Conservation (phyloP, 2,113 vertebrate species). For the Spea bombifrons region DNA sequence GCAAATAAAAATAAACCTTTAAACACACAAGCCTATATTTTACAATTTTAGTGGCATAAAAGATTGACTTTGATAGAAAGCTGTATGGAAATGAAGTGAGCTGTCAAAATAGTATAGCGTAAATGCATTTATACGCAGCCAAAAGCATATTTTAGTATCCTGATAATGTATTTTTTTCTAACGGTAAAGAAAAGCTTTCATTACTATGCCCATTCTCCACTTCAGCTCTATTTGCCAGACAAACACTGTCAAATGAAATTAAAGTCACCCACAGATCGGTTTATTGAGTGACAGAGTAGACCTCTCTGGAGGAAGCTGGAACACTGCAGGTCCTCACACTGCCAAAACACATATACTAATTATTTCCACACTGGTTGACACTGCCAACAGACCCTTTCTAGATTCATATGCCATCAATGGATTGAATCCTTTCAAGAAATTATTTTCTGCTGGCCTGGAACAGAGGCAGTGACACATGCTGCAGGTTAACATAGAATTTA, state of each 20-base stretch:
- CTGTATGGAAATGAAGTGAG: conserved; percentile 8
- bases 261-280: not conserved
- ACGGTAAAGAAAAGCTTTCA: conserved; percentile 13
- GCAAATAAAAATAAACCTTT: conserved; percentile 13
- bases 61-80: conserved; percentile 20
- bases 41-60: conserved; percentile 9
- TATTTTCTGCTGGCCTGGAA: not conserved
- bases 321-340: conserved; percentile 14
- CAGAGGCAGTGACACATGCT: not conserved
- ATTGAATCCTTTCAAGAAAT: conserved; percentile 21
- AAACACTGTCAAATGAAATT: conserved; percentile 8
- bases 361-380: not conserved
- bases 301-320: not conserved
- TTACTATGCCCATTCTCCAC: conserved; percentile 11
- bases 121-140: conserved; percentile 19
- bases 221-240: conserved; percentile 12
- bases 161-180: conserved; percentile 3
- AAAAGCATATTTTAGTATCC: conserved; percentile 1
- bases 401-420: rapidly evolving
- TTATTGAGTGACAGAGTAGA: conserved; percentile 14
- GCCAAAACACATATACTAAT: conserved; percentile 3
- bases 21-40: not conserved
- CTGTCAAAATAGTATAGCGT: conserved; percentile 21
- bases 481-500: conserved; percentile 5
- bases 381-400: not conserved